phyloP scores from a whole-genome alignment of 2,797 vertebrate species.

The Phrynocephalus forsythii region DNA sequence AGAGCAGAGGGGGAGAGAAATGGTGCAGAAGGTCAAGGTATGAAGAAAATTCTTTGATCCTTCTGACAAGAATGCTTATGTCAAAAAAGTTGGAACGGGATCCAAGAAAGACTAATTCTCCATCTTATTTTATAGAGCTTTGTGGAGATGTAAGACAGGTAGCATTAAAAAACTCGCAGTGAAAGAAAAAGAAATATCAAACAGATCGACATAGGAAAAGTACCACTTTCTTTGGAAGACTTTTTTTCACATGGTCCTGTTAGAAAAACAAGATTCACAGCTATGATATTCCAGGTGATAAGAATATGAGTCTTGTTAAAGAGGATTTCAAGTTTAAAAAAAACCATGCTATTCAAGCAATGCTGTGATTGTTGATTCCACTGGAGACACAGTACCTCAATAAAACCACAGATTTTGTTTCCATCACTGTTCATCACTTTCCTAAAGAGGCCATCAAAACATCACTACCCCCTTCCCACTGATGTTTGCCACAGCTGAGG shows the following conservation, averaged over 20 bases:
- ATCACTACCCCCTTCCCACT: background rate
- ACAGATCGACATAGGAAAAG: background rate
- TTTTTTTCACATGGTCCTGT: background rate
- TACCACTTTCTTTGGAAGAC: background rate
- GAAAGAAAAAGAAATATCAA: too few species aligned
- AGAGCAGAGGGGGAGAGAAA: background rate
- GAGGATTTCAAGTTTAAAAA: background rate
- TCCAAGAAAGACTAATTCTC: background rate
- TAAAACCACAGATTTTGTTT: background rate
- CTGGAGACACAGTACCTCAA: background rate
- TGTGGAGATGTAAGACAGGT: background rate
- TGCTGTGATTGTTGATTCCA: background rate
- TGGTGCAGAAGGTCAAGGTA: constrained; percentile 12
- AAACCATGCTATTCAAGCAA: background rate
- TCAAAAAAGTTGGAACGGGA: constrained; percentile 7
- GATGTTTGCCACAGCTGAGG: too few species aligned
- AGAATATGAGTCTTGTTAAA: background rate
- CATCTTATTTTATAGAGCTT: background rate
- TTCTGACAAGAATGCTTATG: background rate
- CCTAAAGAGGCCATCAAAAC: background rate
- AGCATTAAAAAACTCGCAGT: background rate
- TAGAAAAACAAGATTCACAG: background rate
- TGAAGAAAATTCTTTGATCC: constrained; percentile 8
- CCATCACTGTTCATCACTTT: background rate
- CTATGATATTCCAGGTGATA: background rate